Conservation (phyloP, 2,113 vertebrate species). For the Phoenicopterus ruber region DNA sequence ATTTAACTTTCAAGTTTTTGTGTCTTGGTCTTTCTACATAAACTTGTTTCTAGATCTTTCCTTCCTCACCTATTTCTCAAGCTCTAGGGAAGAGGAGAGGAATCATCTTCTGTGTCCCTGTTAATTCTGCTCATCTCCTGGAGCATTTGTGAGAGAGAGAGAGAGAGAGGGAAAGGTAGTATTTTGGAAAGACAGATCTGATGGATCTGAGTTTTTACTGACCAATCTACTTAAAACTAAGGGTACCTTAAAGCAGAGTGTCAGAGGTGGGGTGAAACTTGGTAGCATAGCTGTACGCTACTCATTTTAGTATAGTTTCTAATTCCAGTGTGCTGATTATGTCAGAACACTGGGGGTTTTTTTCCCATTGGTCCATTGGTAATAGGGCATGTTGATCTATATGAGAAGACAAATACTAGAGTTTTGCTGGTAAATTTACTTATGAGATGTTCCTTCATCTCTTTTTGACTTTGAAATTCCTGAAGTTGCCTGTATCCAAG, state of each 20-base stretch:
- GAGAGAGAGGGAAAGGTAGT: not conserved
- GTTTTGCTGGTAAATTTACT: not conserved
- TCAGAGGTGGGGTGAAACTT: not conserved
- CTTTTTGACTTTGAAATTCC: not conserved
- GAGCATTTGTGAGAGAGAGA: not conserved
- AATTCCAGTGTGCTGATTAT: not conserved
- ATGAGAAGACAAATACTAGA: not conserved
- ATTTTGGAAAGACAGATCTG: not conserved
- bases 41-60: not conserved
- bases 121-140: not conserved
- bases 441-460: not conserved
- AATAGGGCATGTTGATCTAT: not conserved
- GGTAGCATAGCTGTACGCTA: not conserved
- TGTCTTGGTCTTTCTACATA: not conserved
- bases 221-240: not conserved
- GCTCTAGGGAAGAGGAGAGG: not conserved
- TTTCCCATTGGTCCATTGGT: not conserved
- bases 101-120: not conserved
- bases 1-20: not conserved
- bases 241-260: not conserved
- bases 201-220: not conserved
- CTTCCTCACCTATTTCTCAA: not conserved
- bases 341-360: not conserved
- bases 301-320: not conserved
- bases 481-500: not conserved